Conservation (phyloP, 2,797 vertebrate species). For the Protosalanx chinensis region DNA sequence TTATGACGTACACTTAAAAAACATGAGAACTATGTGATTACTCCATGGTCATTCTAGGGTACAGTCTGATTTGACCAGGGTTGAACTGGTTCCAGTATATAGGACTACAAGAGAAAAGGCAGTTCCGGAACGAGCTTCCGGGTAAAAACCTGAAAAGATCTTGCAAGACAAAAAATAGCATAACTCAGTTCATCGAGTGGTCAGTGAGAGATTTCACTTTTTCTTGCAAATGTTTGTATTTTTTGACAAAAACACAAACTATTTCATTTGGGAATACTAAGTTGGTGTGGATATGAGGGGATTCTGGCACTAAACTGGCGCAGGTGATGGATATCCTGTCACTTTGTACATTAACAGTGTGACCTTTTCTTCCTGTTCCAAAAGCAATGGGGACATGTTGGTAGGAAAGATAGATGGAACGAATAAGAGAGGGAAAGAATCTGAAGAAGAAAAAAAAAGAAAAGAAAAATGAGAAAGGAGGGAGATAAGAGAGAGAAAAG, state of each 20-base stretch:
- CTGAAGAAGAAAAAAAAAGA: not conserved
- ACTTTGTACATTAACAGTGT: conserved; percentile 61
- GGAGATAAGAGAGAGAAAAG: conserved; percentile 19
- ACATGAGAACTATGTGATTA: no score
- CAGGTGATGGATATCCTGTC: conserved; percentile 66
- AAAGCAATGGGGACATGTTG: conserved; percentile 53
- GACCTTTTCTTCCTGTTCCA: conserved; percentile 67
- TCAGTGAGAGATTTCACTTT: not conserved
- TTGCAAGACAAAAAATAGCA: no score
- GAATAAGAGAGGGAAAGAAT: conserved; percentile 36
- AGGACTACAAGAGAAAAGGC: no score
- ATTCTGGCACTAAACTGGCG: conserved; percentile 55
- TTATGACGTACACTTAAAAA: no score
- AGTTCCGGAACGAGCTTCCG: no score
- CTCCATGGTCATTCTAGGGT: no score
- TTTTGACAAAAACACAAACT: not conserved
- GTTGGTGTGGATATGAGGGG: conserved; percentile 43
- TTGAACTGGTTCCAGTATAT: no score
- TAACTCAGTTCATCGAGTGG: not conserved
- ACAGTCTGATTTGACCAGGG: no score
- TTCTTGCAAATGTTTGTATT: not conserved
- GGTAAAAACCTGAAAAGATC: no score
- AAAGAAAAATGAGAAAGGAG: not conserved
- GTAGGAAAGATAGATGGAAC: conserved; percentile 65
- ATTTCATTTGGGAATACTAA: conserved; percentile 25